phyloP scores from a whole-genome alignment of 2,113 vertebrate genomes.

The Acanthisitta chloris region DNA sequence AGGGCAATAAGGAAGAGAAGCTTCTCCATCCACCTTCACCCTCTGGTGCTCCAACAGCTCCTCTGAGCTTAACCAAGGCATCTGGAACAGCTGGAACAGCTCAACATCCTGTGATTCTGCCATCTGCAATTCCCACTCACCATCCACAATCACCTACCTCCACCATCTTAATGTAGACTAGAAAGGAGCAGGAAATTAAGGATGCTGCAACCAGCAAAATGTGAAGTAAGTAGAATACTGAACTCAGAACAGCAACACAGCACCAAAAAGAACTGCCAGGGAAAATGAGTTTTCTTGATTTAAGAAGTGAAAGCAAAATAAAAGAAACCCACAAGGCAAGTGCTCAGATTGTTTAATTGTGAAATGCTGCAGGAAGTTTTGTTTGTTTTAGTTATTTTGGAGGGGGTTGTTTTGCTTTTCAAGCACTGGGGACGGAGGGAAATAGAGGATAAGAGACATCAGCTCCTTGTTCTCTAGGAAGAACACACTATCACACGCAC shows the following conservation, averaged over 20 bases:
- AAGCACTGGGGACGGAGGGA: not conserved
- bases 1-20: not conserved
- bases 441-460: not conserved
- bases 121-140: not conserved
- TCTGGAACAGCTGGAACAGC: too few relatives aligned
- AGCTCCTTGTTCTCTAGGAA: not conserved
- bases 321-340: not conserved
- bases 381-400: not conserved
- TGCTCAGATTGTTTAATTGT: not conserved
- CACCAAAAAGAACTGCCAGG: not conserved
- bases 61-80: not conserved
- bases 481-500: not conserved
- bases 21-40: not conserved
- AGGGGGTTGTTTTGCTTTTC: not conserved
- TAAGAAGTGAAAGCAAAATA: not conserved
- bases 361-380: not conserved
- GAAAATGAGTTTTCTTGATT: not conserved
- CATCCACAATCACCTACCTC: not conserved
- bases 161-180: not conserved
- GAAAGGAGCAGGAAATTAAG: not conserved
- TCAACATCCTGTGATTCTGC: too few relatives aligned
- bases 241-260: not conserved
- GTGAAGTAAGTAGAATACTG: not conserved
- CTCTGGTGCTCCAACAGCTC: not conserved
- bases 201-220: not conserved